Conservation (phyloP, 2,888 invertebrate species). For the Amphipyra tragopoginis region DNA sequence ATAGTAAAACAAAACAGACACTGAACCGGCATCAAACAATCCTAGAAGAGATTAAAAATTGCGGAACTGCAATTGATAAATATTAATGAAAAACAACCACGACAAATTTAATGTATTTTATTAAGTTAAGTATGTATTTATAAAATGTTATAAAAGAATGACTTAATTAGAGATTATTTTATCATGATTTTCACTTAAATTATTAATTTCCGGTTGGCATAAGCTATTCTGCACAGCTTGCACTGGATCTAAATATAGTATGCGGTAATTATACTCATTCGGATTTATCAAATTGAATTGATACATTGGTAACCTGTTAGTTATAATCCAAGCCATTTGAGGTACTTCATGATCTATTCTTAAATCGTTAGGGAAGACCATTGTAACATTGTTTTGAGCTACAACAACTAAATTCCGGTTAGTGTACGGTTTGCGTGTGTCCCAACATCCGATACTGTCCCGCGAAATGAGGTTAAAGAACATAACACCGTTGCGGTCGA, state of each 20-base stretch:
- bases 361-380: slow-evolving; percentile 95
- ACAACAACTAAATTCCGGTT: slow-evolving; percentile 91
- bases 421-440: slow-evolving; percentile 93
- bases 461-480: slow-evolving; percentile 95
- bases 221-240: slow-evolving; percentile 91
- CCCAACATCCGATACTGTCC: slow-evolving; percentile 95
- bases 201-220: slow-evolving; percentile 78
- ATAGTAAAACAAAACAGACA: background rate
- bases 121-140: slow-evolving; percentile 20
- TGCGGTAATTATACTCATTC: slow-evolving; percentile 92
- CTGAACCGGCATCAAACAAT: slow-evolving; percentile 1
- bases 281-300: slow-evolving; percentile 92
- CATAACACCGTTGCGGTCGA: slow-evolving; percentile 93
- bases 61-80: background rate
- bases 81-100: background rate
- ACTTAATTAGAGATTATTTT: slow-evolving; percentile 1
- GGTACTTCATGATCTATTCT: slow-evolving; percentile 93
- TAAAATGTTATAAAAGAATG: slow-evolving; percentile 12
- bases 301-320: slow-evolving; percentile 93
- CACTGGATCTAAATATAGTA: slow-evolving; percentile 92
- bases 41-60: background rate
- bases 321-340: slow-evolving; percentile 94
- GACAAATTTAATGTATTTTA: slow-evolving; percentile 28
- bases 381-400: slow-evolving; percentile 90
- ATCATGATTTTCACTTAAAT: slow-evolving; percentile 16